phyloP scores from a whole-genome alignment of 1,140 invertebrate genomes.

The Drosophila pseudoananassae region DNA sequence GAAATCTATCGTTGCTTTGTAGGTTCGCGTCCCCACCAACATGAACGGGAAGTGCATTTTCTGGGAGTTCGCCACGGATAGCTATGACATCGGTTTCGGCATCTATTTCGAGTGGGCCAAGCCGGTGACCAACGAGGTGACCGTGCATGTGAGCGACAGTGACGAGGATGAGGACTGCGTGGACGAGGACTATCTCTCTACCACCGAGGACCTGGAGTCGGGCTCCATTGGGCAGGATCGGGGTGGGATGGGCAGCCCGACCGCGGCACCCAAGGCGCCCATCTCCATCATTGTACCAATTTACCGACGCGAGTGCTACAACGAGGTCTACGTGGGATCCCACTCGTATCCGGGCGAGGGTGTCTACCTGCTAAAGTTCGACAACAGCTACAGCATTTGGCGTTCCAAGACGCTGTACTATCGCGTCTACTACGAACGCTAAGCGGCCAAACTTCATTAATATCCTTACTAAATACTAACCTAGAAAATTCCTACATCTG shows the following conservation, averaged over 20 bases:
- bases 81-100: slow-evolving; percentile 99
- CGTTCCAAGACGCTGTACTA: slow-evolving; percentile 99
- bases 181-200: slow-evolving; percentile 86
- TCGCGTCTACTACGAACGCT: slow-evolving; percentile 97
- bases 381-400: slow-evolving; percentile 99
- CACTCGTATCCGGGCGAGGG: slow-evolving; percentile 98
- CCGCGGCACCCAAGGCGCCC: slow-evolving; percentile 85
- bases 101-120: slow-evolving; percentile 99
- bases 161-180: slow-evolving; percentile 88
- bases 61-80: slow-evolving; percentile 99
- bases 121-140: slow-evolving; percentile 92
- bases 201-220: slow-evolving; percentile 84
- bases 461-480: slow-evolving; percentile 20
- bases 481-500: slow-evolving; percentile 32
- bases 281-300: slow-evolving; percentile 94
- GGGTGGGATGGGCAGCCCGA: slow-evolving; percentile 41
- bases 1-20: neutral
- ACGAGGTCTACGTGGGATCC: slow-evolving; percentile 98
- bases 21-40: slow-evolving; percentile 97
- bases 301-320: slow-evolving; percentile 97
- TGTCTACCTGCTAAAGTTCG: slow-evolving; percentile 99
- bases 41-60: slow-evolving; percentile 96
- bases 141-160: slow-evolving; percentile 94
- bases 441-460: slow-evolving; percentile 48
- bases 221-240: slow-evolving; percentile 76